Evolutionary conservation across 2,113 vertebrate genomes (phyloP).

Genomic region (Nycticorax nycticorax): DNA sequence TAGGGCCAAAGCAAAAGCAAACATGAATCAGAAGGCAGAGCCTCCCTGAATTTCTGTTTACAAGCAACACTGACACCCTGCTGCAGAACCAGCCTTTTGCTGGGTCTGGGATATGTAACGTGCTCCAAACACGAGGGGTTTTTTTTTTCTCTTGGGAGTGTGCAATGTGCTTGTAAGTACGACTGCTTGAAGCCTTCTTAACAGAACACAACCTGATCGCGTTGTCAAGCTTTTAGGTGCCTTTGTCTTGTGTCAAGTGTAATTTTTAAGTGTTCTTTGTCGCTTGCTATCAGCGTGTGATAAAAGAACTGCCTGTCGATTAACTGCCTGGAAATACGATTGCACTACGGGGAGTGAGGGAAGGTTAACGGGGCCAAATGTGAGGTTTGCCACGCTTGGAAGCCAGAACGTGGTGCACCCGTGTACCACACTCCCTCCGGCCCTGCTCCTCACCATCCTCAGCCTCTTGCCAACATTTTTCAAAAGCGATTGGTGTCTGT

Average conservation of each 20-base stretch:
- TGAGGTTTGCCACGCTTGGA: neutral
- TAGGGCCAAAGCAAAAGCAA: conserved; percentile 29
- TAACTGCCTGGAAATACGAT: neutral
- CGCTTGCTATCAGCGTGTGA: neutral
- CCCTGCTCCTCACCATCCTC: neutral
- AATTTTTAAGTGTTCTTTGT: conserved; percentile 1
- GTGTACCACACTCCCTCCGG: rapidly evolving
- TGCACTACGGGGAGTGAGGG: neutral
- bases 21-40: neutral
- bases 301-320: neutral
- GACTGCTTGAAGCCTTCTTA: neutral
- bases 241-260: conserved; percentile 31
- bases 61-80: neutral
- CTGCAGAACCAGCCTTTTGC: neutral
- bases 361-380: rapidly evolving
- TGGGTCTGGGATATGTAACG: neutral
- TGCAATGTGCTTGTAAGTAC: neutral
- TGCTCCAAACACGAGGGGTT: neutral
- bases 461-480: neutral
- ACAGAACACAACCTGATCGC: neutral
- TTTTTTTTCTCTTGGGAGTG: neutral
- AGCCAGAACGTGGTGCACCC: neutral
- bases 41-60: neutral
- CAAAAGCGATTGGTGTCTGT: neutral
- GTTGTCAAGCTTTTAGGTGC: conserved; percentile 47